A percentile compares a stretch with the other conserved stretches of the same genome.
These are phyloP conservation scores for Drosophila chauvacae DNA, from an alignment of 1,140 invertebrate species.

Conservation along the genomic window DNA sequence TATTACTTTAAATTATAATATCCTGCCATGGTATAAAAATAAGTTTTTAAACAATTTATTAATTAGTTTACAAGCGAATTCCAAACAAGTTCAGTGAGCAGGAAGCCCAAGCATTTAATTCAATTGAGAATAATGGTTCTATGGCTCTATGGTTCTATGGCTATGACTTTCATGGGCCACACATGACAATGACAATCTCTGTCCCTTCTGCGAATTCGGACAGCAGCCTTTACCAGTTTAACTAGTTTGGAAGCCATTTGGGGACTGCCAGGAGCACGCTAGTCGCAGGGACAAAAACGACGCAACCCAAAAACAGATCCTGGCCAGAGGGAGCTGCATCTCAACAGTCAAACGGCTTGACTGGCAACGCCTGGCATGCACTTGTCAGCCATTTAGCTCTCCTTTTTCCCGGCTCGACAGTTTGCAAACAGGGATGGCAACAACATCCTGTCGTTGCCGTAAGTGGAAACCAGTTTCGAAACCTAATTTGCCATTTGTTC, in stretches of 20 bases:
- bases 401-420: constrained; percentile 22
- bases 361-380: constrained; percentile 40
- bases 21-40: no score
- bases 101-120: constrained; percentile 23
- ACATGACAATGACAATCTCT: constrained; percentile 9
- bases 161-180: not conserved
- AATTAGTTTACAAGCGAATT: not conserved
- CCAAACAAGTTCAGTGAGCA: not conserved
- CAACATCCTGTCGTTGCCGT: constrained; percentile 32
- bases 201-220: not conserved
- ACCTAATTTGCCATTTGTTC: constrained; percentile 44
- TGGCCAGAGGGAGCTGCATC: constrained; percentile 15
- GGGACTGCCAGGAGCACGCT: constrained; percentile 40
- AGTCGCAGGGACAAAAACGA: not conserved
- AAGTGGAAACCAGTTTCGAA: constrained; percentile 39
- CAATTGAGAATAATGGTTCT: constrained; percentile 16
- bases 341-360: constrained; percentile 41
- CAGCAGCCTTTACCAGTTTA: constrained; percentile 34
- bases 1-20: no score
- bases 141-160: constrained; percentile 1
- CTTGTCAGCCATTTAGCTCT: constrained; percentile 52
- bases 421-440: constrained; percentile 12
- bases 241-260: constrained; percentile 55
- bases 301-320: constrained; percentile 5
- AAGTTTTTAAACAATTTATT: not conserved